A percentile compares a stretch with the other conserved stretches of the same genome.
Evolutionary conservation across 2,113 vertebrate species (phyloP).

Genomic region (Recurvirostra avosetta): DNA sequence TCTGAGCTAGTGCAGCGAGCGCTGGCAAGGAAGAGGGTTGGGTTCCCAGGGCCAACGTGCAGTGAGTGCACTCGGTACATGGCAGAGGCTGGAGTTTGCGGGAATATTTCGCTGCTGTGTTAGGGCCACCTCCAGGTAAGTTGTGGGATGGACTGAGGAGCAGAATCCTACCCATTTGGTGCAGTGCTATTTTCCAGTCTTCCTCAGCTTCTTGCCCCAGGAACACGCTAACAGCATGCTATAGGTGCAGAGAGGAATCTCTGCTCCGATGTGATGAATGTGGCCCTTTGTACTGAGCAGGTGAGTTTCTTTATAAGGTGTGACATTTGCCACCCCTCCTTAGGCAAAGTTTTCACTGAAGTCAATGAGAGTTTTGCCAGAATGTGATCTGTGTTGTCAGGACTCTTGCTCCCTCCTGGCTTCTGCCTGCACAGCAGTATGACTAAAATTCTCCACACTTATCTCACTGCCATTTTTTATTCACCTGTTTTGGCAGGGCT

Average conservation of each 20-base stretch:
- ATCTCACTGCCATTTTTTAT: background rate
- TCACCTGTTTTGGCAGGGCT: background rate
- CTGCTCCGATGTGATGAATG: background rate
- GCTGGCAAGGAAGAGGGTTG: background rate
- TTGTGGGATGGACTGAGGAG: background rate
- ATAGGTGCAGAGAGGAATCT: background rate
- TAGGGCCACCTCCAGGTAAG: no score
- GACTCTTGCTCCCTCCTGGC: background rate
- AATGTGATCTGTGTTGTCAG: background rate
- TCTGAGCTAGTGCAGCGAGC: background rate
- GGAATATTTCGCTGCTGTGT: background rate
- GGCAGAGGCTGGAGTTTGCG: background rate
- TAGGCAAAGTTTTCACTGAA: background rate
- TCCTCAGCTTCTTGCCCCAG: background rate
- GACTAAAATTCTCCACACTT: background rate
- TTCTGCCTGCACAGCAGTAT: background rate
- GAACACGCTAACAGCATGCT: background rate
- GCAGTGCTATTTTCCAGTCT: background rate
- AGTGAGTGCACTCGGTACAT: accelerated
- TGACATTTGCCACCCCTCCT: background rate
- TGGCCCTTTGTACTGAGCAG: background rate
- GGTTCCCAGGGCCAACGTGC: background rate
- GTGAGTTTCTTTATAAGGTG: background rate
- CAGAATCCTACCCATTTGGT: background rate
- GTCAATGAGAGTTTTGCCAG: background rate